Evolutionary conservation across 2,113 vertebrate genomes (phyloP).

Genomic region (Ciconia boyciana): DNA sequence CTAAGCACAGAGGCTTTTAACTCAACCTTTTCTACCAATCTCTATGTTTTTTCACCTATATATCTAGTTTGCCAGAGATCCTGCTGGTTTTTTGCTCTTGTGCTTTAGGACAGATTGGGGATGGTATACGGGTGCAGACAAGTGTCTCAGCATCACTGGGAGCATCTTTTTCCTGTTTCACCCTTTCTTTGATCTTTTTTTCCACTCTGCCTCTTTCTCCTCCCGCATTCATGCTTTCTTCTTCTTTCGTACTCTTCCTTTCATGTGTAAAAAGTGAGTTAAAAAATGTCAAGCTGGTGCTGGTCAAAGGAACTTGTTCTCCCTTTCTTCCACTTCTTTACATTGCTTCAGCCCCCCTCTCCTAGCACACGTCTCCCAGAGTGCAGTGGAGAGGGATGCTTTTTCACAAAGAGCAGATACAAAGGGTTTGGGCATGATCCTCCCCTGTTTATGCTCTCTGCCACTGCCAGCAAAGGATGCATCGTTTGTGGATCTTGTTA

Average conservation of each 20-base stretch:
- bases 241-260: slow-evolving; percentile 8
- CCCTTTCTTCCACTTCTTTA: slow-evolving; percentile 7
- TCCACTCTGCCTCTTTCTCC: slow-evolving; percentile 2
- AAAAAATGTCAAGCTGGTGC: slow-evolving; percentile 30
- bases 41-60: neutral
- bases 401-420: neutral
- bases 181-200: slow-evolving; percentile 27
- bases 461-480: neutral
- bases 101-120: neutral
- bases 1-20: neutral
- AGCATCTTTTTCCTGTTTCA: slow-evolving; percentile 9
- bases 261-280: slow-evolving; percentile 34
- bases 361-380: neutral
- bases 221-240: slow-evolving; percentile 38
- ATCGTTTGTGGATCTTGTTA: neutral
- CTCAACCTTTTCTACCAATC: neutral
- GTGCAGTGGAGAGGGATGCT: neutral
- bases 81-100: neutral
- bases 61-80: neutral
- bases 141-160: neutral
- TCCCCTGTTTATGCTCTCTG: neutral
- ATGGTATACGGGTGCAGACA: neutral
- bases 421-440: neutral
- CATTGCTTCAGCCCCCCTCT: neutral
- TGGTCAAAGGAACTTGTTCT: slow-evolving; percentile 48